These are phyloP conservation scores for Corvus moneduloides DNA, from an alignment of 2,113 vertebrate species.

Conservation along the genomic window DNA sequence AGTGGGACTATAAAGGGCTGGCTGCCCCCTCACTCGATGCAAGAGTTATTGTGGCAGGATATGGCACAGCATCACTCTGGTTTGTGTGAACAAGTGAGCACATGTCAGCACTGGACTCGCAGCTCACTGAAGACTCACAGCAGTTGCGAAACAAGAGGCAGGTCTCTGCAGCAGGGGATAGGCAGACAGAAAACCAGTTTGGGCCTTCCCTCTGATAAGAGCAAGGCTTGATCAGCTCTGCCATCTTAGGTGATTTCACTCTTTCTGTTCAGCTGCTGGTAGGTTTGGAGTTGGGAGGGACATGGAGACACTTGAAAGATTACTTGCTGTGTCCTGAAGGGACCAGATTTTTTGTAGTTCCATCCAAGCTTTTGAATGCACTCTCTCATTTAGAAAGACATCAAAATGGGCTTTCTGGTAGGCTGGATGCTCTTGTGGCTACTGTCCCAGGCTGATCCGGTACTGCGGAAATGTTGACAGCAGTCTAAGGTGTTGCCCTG, in stretches of 20 bases:
- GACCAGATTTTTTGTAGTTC: not conserved
- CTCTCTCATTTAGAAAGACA: not conserved
- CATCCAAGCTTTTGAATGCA: not conserved
- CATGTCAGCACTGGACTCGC: fast-evolving
- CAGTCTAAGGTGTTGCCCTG: not conserved
- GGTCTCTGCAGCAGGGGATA: not conserved
- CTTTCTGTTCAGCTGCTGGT: not conserved
- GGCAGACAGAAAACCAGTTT: not conserved
- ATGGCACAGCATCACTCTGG: no score
- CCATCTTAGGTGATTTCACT: not conserved
- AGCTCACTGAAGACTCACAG: not conserved
- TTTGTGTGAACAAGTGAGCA: not conserved
- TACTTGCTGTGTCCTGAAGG: not conserved
- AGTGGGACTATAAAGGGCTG: not conserved
- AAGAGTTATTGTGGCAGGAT: not conserved
- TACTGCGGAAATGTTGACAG: not conserved
- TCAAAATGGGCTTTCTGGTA: not conserved
- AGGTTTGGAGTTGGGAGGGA: not conserved
- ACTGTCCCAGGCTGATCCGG: not conserved
- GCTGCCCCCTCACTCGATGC: not conserved
- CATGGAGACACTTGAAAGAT: not conserved
- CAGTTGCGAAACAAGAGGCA: not conserved
- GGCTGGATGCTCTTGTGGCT: not conserved
- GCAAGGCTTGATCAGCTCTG: not conserved
- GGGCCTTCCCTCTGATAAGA: not conserved